Evolutionary conservation across 1,140 invertebrate species (phyloP).

Genomic region (Brachionus paranguensis): DNA sequence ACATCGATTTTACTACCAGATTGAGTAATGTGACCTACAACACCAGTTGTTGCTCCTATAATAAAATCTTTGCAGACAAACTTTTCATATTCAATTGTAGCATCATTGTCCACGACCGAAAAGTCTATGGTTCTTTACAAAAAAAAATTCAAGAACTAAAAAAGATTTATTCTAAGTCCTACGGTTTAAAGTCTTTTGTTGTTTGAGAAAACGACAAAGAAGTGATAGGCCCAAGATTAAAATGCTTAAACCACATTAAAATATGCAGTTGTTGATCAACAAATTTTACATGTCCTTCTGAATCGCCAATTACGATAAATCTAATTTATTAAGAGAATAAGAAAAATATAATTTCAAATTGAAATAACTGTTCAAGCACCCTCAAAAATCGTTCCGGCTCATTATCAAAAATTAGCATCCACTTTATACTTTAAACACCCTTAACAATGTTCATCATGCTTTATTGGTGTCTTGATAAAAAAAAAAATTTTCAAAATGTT

Average conservation of each 20-base stretch:
- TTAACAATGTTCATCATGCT: no score
- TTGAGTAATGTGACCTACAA: conserved; percentile 50
- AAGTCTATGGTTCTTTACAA: background rate
- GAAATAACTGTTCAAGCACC: no score
- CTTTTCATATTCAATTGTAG: conserved; percentile 49
- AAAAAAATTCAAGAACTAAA: background rate
- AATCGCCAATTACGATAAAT: conserved; percentile 54
- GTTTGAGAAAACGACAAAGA: conserved; percentile 40
- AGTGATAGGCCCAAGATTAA: conserved; percentile 36
- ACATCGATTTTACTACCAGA: conserved; percentile 52
- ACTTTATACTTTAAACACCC: no score
- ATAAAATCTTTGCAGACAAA: conserved; percentile 54
- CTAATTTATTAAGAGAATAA: conserved; percentile 43
- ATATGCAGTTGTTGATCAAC: conserved; percentile 55
- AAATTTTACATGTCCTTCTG: conserved; percentile 54
- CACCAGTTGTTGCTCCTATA: conserved; percentile 49
- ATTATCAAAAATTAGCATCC: no score
- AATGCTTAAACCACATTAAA: conserved; percentile 51
- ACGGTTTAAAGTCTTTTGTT: conserved; percentile 31
- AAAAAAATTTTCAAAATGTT: no score
- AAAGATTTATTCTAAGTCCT: background rate
- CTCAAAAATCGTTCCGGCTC: no score
- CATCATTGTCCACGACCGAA: conserved; percentile 45
- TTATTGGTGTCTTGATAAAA: no score
- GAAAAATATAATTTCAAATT: background rate